Conservation (phyloP, 2,113 vertebrate species). For the Heterochromis multidens region DNA sequence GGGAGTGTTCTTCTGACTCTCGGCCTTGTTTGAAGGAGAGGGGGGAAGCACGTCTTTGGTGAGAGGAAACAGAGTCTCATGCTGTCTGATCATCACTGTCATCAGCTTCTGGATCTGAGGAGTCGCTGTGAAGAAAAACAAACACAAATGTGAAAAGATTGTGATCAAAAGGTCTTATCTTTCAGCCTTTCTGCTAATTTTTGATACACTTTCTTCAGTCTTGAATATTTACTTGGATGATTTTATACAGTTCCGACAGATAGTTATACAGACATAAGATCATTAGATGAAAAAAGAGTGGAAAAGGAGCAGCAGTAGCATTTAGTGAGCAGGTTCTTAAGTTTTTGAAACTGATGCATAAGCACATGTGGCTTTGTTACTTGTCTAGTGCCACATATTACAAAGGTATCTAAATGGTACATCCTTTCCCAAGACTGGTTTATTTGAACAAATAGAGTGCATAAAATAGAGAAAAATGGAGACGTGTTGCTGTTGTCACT, state of each 20-base stretch:
- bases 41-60: slow-evolving; percentile 78
- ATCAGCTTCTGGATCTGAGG: slow-evolving; percentile 94
- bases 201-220: background rate
- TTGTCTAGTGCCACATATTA: background rate
- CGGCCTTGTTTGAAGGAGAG: slow-evolving; percentile 63
- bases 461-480: background rate
- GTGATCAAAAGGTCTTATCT: background rate
- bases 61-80: slow-evolving; percentile 84
- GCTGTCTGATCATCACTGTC: slow-evolving; percentile 92
- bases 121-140: slow-evolving; percentile 77
- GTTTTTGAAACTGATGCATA: background rate
- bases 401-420: background rate
- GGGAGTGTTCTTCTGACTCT: slow-evolving; percentile 77
- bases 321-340: background rate
- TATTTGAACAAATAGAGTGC: background rate
- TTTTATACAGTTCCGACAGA: background rate
- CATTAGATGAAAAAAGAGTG: background rate
- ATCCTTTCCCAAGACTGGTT: background rate
- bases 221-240: background rate
- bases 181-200: background rate
- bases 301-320: background rate
- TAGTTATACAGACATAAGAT: background rate
- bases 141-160: slow-evolving; percentile 5
- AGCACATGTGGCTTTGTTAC: background rate
- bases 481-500: background rate